Evolutionary conservation across 2,888 invertebrate genomes (phyloP).

Genomic region (Carabus problematicus): DNA sequence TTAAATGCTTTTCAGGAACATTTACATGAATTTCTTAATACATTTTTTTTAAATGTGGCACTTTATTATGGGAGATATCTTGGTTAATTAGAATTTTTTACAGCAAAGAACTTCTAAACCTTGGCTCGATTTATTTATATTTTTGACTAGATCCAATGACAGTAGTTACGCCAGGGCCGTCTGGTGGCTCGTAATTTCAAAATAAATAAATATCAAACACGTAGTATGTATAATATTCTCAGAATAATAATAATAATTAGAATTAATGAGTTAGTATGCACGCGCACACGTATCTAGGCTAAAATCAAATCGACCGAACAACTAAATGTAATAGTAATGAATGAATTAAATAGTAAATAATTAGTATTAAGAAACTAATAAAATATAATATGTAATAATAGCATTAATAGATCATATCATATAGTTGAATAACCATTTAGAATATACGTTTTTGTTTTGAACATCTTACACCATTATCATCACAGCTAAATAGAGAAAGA

Average conservation of each 20-base stretch:
- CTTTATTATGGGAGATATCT: constrained; percentile 60
- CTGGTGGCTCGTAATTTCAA: constrained; percentile 17
- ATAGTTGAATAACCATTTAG: constrained; percentile 33
- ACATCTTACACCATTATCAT: constrained; percentile 32
- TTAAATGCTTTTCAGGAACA: constrained; percentile 64
- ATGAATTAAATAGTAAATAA: constrained; percentile 17
- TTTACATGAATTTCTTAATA: constrained; percentile 51
- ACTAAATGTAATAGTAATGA: constrained; percentile 19
- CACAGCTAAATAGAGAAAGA: constrained; percentile 33
- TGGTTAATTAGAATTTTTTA: constrained; percentile 50
- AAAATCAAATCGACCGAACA: constrained; percentile 28
- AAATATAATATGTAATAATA: constrained; percentile 28
- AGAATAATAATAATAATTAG: constrained; percentile 10
- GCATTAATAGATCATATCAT: constrained; percentile 30
- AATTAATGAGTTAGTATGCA: neutral
- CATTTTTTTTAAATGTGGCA: constrained; percentile 55
- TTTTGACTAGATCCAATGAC: constrained; percentile 41
- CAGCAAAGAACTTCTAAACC: constrained; percentile 28
- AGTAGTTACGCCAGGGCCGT: constrained; percentile 4
- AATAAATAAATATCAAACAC: constrained; percentile 7
- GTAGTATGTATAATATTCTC: constrained; percentile 6
- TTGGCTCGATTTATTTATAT: constrained; percentile 23
- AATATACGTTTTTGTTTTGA: constrained; percentile 40
- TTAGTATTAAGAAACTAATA: constrained; percentile 22
- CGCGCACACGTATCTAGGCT: constrained; percentile 3